A percentile compares a stretch with the other conserved stretches of the same genome.
Conservation (phyloP, 92 coral and sea anemone species). For the Epizoanthus illoricatus region DNA sequence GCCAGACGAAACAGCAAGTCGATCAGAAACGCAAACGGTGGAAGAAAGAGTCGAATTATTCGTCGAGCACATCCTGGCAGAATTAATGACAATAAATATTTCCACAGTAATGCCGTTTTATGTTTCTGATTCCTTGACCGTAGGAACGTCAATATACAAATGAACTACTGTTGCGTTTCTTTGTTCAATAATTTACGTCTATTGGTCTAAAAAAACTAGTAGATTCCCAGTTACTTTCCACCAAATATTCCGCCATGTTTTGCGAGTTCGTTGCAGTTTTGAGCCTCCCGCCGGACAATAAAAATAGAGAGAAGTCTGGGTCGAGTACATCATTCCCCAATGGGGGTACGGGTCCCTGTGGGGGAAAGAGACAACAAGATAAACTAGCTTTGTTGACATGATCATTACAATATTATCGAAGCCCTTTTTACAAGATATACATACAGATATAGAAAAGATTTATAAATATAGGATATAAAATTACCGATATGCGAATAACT, state of each 20-base stretch:
- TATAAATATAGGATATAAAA: no score
- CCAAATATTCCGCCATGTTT: constrained; percentile 25
- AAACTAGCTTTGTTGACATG: no score
- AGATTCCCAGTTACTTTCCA: not conserved
- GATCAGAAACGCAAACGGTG: not conserved
- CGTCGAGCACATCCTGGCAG: not conserved
- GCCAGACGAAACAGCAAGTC: constrained; percentile 7
- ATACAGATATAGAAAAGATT: no score
- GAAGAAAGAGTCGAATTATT: not conserved
- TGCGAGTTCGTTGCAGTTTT: constrained; percentile 29
- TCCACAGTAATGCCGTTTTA: not conserved
- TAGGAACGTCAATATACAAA: not conserved
- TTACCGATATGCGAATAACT: no score
- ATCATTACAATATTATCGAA: no score
- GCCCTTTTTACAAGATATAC: no score
- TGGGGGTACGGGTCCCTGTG: not conserved
- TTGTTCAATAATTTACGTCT: not conserved
- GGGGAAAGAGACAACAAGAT: no score
- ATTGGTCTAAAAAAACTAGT: no score
- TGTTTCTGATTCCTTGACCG: not conserved
- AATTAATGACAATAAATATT: not conserved
- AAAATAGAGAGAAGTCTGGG: constrained; percentile 22
- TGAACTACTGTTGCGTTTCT: not conserved
- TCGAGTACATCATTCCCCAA: not conserved
- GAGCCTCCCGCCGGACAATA: constrained; percentile 42